Evolutionary conservation across 2,113 vertebrate species (phyloP), one percentile per base, ranked within the genome.

Genomic region (Callithrix jacchus): DNA sequence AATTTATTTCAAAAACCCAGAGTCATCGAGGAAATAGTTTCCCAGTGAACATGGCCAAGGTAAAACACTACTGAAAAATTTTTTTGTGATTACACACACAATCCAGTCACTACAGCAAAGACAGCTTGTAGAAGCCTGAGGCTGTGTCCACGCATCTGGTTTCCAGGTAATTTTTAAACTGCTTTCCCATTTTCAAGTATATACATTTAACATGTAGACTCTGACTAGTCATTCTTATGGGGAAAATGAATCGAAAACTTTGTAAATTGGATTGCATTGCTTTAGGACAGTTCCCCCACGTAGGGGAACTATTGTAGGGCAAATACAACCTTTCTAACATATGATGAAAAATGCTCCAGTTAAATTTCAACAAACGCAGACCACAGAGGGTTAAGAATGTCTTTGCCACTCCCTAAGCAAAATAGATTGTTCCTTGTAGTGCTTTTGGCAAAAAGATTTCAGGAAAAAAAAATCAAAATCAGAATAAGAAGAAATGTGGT

Each of bases 391-490:
- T 91, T 92, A 76, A 89, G 27, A 40, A 84, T 71, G 20, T 20
- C 40, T 95, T 90, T 87, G 21, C 83, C 45, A 87, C 40, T 87
- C 27, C 35, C 7, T 18, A 94, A 87, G 27, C 16, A 87, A 73
- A 49, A 80, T 89, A 93, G 97, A 97, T 93, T 89, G 20, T 81
- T 80, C 37, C 66, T 54, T 91, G n/a, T n/a, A 84, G 6, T 76
- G 87, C 42, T 93, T 96, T 95, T 87, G 49, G 71, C 25, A 45
- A 89, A 91, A 91, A 11, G 1, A 84, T 91, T 93, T 21, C 49
- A 49, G 64, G 66, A 84, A 42, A 40, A 7, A 37, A 74, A 70
- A n/a, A 94, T 93, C 17, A 68, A 71, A 94, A 88, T 11, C 83
- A 96, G 58, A 93, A 80, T 81, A 84, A 81, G 94, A 77, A 45